Evolutionary conservation across 2,797 vertebrate species (phyloP), one percentile per base, ranked within the genome.

Genomic region (Morelia viridis): DNA sequence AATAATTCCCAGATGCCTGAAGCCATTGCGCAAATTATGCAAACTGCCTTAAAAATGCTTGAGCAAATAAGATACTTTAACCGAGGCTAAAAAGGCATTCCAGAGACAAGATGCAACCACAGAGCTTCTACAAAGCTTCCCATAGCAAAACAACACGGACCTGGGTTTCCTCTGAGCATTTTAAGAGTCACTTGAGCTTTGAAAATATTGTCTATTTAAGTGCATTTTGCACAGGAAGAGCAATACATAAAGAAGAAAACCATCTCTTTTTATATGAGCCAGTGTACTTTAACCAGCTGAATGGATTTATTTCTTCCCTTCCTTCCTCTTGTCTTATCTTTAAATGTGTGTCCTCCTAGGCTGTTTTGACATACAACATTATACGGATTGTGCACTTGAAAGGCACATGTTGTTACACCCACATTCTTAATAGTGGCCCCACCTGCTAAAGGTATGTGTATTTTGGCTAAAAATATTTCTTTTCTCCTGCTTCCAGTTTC

Each of bases 401-500:
- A 94, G 93, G 95, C 88, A 96, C 96, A 94, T 93, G 90, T 95
- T 35, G 1, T 94, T 96, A 95, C 96, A 96, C 97, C 97, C 94
- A 95, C 96, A 94, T 97, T 97, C 95, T 96, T 96, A 90, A 89
- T 89, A 76, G 19, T 91, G 95, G 31, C 97, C 97, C 97, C 97
- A 94, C 97, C 97, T 97, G 95, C 91, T 90, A 90, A 90, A 97
- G 96, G 96, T 95, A 97, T 97, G 97, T 92, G 83, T 80, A 85
- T 93, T 96, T 92, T 91, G 93, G 86, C 96, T 97, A 97, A 97
- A 97, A 97, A 96, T 97, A 97, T 86, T 35, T 19, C 4, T 28
- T 3, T 26, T 71, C 58, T 12, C 58, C 41, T 26, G 0, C 57
- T 89, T 89, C 87, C 4, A 7, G 56, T 93, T 96, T 92, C 92